Evolutionary conservation across 2,113 vertebrate genomes (phyloP), one percentile per base, ranked within the genome.

Genomic region (Nesospiza acunhae): DNA sequence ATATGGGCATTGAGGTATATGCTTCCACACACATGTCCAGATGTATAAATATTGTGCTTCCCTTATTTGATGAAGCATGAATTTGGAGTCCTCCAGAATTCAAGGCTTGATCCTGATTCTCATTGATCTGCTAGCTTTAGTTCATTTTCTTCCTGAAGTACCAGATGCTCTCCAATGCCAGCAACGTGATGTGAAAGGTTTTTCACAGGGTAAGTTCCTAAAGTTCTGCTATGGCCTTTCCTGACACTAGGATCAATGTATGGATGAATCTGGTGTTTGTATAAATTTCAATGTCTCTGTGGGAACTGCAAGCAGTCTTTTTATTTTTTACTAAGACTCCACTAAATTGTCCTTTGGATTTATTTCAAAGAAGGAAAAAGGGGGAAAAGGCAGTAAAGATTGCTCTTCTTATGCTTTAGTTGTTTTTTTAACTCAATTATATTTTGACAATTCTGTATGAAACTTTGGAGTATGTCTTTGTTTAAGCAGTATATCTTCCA

Each of bases 401-500:
- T 96, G 97, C 96, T 92, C 96, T 96, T 96, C 97, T 96, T 97
- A 96, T 89, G 95, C 95, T 95, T 97, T 97, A 97, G 98, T 97
- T 98, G 98, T 97, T 98, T 98, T 98, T 98, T 98, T 96, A 98
- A 98, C 98, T 98, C 98, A 98, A 98, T 98, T 98, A 98, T 97
- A 95, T 98, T 98, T 98, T 98, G 98, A 99, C 99, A 98, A 98
- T 99, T 98, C 98, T 96, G 98, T 98, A 98, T 98, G 98, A 98
- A 98, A 98, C 98, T 98, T 97, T 93, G 98, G 98, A 98, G 98
- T 97, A 98, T 98, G 98, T 98, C 99, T 99, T 99, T 99, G 99
- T 99, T 99, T 98, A 98, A 98, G 98, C 98, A 97, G 78, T 97
- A 94, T 97, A 98, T 98, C 98, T 97, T 97, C 97, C 98, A 98